Conservation (phyloP, 2,113 vertebrate species). For the Entelurus aequoreus region DNA sequence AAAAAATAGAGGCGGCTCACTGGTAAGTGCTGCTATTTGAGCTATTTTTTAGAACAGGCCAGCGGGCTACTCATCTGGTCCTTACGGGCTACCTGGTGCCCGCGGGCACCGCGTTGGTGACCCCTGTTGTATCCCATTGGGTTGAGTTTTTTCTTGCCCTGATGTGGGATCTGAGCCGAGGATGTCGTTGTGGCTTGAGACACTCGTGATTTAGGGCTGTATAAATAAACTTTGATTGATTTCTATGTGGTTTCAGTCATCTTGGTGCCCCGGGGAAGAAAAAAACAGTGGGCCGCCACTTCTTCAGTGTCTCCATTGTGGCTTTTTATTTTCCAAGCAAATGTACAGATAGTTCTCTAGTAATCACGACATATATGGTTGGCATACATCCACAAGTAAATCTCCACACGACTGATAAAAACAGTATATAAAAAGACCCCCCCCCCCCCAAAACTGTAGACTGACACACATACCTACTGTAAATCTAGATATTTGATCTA, state of each 20-base stretch:
- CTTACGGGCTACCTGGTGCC: too few relatives aligned
- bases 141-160: too few relatives aligned
- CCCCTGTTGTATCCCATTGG: too few relatives aligned
- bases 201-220: too few relatives aligned
- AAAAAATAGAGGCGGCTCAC: too few relatives aligned
- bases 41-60: too few relatives aligned
- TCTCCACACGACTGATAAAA: conserved; percentile 78
- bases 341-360: conserved; percentile 66
- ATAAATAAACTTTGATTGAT: too few relatives aligned
- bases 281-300: neutral
- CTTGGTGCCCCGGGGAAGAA: conserved; percentile 18
- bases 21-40: too few relatives aligned
- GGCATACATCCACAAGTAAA: conserved; percentile 71
- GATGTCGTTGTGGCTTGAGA: too few relatives aligned
- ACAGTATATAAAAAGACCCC: conserved; percentile 75
- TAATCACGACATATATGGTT: conserved; percentile 69
- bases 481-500: conserved; percentile 5
- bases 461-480: neutral
- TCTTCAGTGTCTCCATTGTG: conserved; percentile 21
- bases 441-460: conserved; percentile 68
- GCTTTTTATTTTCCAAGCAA: conserved; percentile 80
- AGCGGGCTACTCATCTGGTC: too few relatives aligned
- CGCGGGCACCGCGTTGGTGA: too few relatives aligned
- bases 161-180: too few relatives aligned
- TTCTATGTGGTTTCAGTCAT: neutral